phyloP scores from a whole-genome alignment of 1,140 invertebrate species.

The Leptinotarsa lineolata region DNA sequence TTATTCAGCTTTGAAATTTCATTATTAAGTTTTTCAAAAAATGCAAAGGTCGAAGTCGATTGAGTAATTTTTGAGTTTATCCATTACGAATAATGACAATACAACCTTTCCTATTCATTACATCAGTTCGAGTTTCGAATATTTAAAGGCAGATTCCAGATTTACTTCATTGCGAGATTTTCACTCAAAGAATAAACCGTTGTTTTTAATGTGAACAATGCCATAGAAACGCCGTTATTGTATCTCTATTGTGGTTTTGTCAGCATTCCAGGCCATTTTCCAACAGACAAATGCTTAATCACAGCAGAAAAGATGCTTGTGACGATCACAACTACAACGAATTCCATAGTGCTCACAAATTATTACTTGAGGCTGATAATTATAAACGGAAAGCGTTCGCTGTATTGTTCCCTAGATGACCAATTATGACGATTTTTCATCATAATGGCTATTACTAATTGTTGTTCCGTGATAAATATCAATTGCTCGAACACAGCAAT shows the following conservation, averaged over 20 bases:
- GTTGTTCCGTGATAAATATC: background rate
- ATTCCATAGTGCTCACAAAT: constrained; percentile 8
- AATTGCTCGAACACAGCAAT: background rate
- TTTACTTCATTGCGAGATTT: no score
- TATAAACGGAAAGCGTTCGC: background rate
- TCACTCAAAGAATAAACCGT: no score
- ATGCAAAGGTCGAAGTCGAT: no score
- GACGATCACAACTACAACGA: constrained; percentile 1
- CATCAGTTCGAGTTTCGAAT: no score
- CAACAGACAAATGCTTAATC: background rate
- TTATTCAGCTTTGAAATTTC: no score
- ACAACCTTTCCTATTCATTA: no score
- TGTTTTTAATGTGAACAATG: background rate
- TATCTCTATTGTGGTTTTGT: background rate
- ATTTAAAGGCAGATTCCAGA: no score
- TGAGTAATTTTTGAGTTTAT: no score
- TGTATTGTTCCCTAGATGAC: background rate
- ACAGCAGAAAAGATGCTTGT: background rate
- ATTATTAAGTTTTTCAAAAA: no score
- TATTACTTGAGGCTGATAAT: background rate
- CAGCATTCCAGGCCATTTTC: background rate
- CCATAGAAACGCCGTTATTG: no score
- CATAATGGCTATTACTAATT: background rate
- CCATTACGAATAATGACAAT: no score
- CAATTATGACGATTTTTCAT: constrained; percentile 5